Percentiles rank a stretch among this genome's conserved stretches.
Conservation (phyloP, 92 coral and sea anemone genomes). For the Meandrina meandrites region DNA sequence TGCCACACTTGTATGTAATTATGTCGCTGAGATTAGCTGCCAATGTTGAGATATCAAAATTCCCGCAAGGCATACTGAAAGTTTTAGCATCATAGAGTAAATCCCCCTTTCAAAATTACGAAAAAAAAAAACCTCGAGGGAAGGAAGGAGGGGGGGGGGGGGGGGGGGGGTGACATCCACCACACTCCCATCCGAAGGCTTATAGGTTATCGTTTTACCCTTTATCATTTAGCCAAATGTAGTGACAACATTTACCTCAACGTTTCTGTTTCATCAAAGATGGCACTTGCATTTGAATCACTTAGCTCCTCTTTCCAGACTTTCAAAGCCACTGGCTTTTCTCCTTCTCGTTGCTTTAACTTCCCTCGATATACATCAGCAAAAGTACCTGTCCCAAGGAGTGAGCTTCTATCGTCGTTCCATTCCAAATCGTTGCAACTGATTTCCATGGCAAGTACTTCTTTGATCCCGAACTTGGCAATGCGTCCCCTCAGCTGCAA, state of each 20-base stretch:
- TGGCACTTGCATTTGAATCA: not conserved
- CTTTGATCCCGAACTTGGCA: constrained; percentile 34
- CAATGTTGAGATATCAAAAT: too few species aligned
- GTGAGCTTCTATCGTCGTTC: constrained; percentile 29
- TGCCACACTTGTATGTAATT: too few species aligned
- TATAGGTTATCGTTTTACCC: too few species aligned
- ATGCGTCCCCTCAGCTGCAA: not conserved
- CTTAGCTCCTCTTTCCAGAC: not conserved
- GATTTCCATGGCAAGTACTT: constrained; percentile 15
- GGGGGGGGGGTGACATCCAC: too few species aligned
- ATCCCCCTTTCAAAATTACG: too few species aligned
- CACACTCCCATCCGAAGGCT: too few species aligned
- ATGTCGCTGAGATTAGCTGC: too few species aligned
- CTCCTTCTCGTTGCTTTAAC: not conserved
- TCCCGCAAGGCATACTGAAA: too few species aligned
- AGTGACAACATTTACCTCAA: not conserved
- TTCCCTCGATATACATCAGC: constrained; percentile 56
- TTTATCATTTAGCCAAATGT: too few species aligned
- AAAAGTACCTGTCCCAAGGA: constrained; percentile 47
- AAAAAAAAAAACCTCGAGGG: too few species aligned
- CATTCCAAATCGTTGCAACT: constrained; percentile 39
- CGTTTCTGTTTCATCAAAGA: not conserved
- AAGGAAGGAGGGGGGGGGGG: too few species aligned
- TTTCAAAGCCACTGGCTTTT: constrained; percentile 42
- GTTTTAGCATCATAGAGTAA: too few species aligned